Evolutionary conservation across 2,113 vertebrate genomes (phyloP), one percentile per base, ranked within the genome.

Genomic region (Chaenocephalus aceratus): DNA sequence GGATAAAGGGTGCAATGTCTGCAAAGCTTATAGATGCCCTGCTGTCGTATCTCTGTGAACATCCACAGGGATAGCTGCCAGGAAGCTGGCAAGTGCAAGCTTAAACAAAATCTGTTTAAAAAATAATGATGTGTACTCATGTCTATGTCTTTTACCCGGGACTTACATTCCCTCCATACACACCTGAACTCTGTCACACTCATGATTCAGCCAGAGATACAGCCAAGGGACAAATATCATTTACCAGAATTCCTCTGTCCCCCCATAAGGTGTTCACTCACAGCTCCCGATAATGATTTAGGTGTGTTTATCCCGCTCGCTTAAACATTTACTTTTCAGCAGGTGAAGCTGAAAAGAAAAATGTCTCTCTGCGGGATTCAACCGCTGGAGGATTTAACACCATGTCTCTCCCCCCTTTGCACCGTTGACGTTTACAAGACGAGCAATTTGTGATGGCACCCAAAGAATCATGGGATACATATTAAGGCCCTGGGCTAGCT

Each of bases 251-350:
- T 80, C 82, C 86, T 87, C 74, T 71, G 64, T 68, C 66, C 57
- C 89, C 77, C 85, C 83, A 83, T 86, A 90, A 92, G 92, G 91
- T 91, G 85, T 30, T 62, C 62, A 57, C 79, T 59, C 58, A 0
- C 36, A 23, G 83, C 85, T 48, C 54, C 11, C 52, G 52, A 2
- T 10, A 75, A 77, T 93, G 88, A 94, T 94, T 94, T 93, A 93
- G 16, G 72, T 23, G 9, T 93, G 91, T 92, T 94, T 93, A 93
- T 88, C 65, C n/a, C 16, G 71, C 82, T 87, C 77, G 74, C 90
- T 92, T 93, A 94, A 93, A 94, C 92, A 93, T 93, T 94, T 93
- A 94, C 91, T 87, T 89, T 92, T 86, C 84, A 75, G 90, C 84
- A 70, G 90, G 92, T 93, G 91, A 90, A 91, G 83, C 86, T 34